Evolutionary conservation across 35 echinoderm and acorn worm species (phyloP), one percentile per base, ranked within the genome.

Genomic region (Strongylocentrotus purpuratus): DNA sequence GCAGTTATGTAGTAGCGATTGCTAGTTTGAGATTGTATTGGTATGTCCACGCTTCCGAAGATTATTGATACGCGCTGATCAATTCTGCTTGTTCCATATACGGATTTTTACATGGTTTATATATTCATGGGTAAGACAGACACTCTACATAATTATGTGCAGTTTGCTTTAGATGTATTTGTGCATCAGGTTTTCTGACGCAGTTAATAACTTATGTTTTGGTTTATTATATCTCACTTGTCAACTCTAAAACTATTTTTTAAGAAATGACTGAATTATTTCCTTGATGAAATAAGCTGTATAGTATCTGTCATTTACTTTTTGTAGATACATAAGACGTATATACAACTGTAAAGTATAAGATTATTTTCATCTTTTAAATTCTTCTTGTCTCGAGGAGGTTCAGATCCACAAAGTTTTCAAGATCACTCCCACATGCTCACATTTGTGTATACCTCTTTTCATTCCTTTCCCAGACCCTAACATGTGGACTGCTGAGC

Each of bases 401-500:
- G 35, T 78, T 22, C 65, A 78, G 15, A 28, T 78, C 25, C 28
- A 15, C 7, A 78, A 1, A 28, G 65, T 28, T 15, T 55, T 13
- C 17, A 78, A 28, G 4, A 78, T 28, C 25, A 70, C 20, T 70
- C 65, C 65, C 65, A 78, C 65, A 28, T 25, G 65, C 25, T 78
- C 22, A 78, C 7, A 8, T n/a, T n/a, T n/a, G 28, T n/a, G 18
- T 78, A n/a, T n/a, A 4, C 7, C 28, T 78, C 61, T 70, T 8
- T 78, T 78, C 22, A 14, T 35, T 33, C 45, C 22, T 15, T 20
- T 86, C 10, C 45, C 94, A 99, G 98, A 99, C 85, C 98, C 98
- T 47, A 99, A 99, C 88, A 99, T 98, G 97, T 99, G 98, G 98
- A 97, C 96, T 0, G 94, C 94, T 2, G 97, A 98, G 33, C 97